Evolutionary conservation across 2,113 vertebrate species (phyloP).

Genomic region (Mobula hypostoma): DNA sequence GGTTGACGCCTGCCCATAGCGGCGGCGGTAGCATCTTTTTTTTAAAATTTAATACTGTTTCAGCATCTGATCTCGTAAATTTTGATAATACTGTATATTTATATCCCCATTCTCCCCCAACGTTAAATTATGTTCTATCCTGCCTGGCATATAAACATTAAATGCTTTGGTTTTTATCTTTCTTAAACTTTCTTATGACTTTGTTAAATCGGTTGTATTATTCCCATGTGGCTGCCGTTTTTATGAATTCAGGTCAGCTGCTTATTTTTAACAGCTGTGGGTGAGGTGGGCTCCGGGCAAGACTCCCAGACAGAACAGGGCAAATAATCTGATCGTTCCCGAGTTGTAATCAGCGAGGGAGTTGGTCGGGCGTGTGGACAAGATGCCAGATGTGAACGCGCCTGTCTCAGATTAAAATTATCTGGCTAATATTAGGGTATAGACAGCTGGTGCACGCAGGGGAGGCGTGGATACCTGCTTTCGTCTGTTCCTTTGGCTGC

Average conservation of each 20-base stretch:
- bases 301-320: not conserved
- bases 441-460: not conserved
- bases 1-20: not conserved
- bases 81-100: not conserved
- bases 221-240: not conserved
- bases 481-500: not conserved
- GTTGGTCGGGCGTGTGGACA: not conserved
- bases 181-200: not conserved
- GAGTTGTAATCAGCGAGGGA: not conserved
- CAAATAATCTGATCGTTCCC: not conserved
- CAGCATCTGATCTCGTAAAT: not conserved
- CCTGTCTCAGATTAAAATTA: not conserved
- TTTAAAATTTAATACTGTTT: not conserved
- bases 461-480: not conserved
- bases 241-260: not conserved
- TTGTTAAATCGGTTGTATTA: not conserved
- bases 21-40: no score
- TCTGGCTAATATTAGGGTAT: not conserved
- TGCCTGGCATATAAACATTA: not conserved
- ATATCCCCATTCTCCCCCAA: not conserved
- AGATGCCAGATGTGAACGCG: not conserved
- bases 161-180: not conserved
- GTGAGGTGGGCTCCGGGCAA: not conserved
- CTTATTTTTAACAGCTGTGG: not conserved
- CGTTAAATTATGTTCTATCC: not conserved